These are phyloP conservation scores for Steinernema hermaphroditum DNA, from an alignment of 2,888 invertebrate genomes.

Conservation along the genomic window DNA sequence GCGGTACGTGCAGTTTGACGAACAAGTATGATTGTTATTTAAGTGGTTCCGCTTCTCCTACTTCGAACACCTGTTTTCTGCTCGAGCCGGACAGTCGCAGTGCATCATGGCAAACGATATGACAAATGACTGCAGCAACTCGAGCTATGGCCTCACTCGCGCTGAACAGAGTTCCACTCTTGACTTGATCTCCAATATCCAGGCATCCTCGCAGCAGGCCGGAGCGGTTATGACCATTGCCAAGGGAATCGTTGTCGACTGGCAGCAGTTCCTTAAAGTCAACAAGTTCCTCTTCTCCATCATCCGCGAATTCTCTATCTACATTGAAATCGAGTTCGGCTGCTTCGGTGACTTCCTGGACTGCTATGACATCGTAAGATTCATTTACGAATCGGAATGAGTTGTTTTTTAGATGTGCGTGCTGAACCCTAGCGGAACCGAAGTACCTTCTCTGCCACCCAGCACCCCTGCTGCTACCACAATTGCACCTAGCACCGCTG, in stretches of 20 bases:
- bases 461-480: background rate
- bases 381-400: background rate
- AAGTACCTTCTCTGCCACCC: background rate
- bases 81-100: background rate
- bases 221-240: background rate
- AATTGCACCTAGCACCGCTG: background rate
- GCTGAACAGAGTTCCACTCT: background rate
- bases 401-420: background rate
- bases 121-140: background rate
- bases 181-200: background rate
- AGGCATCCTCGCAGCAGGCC: background rate
- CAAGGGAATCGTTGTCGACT: background rate
- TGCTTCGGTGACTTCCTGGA: slow-evolving; percentile 1
- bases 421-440: background rate
- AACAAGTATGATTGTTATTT: too few species aligned
- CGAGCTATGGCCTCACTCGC: background rate
- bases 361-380: background rate
- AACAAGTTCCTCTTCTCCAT: background rate
- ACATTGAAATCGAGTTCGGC: background rate
- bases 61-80: background rate
- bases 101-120: background rate
- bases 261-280: background rate
- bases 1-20: too few species aligned
- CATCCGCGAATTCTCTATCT: background rate
- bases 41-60: background rate